Conservation (phyloP, 2,888 invertebrate genomes). For the Dysmachus trigonus region DNA sequence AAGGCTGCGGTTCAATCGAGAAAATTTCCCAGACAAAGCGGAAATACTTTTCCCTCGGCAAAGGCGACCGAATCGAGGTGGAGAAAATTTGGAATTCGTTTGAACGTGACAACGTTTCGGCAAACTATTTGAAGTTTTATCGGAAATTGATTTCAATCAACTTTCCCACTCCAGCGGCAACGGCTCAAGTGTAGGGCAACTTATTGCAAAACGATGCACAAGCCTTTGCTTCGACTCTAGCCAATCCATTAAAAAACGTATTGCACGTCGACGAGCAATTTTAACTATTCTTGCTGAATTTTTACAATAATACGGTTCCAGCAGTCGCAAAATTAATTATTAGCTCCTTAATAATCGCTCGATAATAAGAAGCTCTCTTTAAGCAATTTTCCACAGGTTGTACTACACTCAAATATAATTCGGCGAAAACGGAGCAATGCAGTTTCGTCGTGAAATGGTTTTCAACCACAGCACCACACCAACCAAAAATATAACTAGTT, state of each 20-base stretch:
- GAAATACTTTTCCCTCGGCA: neutral
- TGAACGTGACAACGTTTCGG: constrained; percentile 13
- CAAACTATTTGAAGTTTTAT: neutral
- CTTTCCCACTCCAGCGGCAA: neutral
- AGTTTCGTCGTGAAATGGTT: no score
- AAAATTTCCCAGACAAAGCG: constrained; percentile 28
- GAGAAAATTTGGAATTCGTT: neutral
- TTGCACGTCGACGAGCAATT: neutral
- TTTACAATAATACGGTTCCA: neutral
- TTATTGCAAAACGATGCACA: neutral
- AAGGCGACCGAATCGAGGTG: neutral
- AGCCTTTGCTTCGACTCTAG: neutral
- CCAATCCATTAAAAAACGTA: neutral
- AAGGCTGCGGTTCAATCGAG: constrained; percentile 19
- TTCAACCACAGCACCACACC: no score
- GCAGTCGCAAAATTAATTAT: neutral
- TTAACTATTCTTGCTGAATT: neutral
- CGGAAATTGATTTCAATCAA: constrained; percentile 14
- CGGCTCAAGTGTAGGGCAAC: neutral
- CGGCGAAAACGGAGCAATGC: no score
- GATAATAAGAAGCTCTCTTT: neutral
- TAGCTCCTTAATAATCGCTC: neutral
- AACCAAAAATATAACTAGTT: no score
- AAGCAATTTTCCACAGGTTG: neutral
- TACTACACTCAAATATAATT: neutral